These are phyloP conservation scores for Ostrea denselamellosa DNA, from an alignment of 1,140 invertebrate genomes.

Conservation along the genomic window DNA sequence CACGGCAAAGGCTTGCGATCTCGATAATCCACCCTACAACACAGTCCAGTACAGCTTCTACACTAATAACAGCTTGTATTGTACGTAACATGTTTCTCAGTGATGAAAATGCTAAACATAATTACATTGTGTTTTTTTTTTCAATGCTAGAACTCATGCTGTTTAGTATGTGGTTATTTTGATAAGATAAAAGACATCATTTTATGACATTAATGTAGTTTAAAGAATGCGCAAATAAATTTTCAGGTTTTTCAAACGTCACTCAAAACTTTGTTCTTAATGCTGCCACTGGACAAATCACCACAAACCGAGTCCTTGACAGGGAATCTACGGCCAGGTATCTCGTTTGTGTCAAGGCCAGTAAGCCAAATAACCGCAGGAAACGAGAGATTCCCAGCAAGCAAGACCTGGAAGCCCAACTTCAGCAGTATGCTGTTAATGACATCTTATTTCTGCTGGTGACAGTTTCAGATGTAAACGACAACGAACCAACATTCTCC, in stretches of 20 bases:
- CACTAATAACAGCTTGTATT: slow-evolving; percentile 1
- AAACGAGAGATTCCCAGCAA: slow-evolving; percentile 50
- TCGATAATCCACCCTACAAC: slow-evolving; percentile 51
- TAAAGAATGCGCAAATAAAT: not conserved
- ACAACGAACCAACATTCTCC: slow-evolving; percentile 59
- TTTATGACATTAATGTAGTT: not conserved
- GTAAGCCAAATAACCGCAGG: slow-evolving; percentile 14
- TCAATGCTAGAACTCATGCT: not conserved
- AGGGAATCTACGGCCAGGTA: slow-evolving; percentile 53
- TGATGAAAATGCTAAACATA: too few relatives aligned
- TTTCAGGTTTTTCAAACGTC: slow-evolving; percentile 45
- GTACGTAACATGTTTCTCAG: slow-evolving; percentile 18
- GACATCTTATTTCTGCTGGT: slow-evolving; percentile 58
- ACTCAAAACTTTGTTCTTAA: slow-evolving; percentile 27
- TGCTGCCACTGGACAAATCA: slow-evolving; percentile 5
- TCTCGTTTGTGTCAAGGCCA: slow-evolving; percentile 62
- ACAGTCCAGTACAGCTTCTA: slow-evolving; percentile 47
- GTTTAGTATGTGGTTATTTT: too few relatives aligned
- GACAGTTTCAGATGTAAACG: slow-evolving; percentile 61
- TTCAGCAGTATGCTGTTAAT: slow-evolving; percentile 23
- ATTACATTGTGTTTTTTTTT: not conserved
- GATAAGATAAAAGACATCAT: not conserved
- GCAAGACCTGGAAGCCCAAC: slow-evolving; percentile 23
- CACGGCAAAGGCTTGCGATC: slow-evolving; percentile 56
- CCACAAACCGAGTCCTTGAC: slow-evolving; percentile 53